Percentiles rank a stretch among this genome's conserved stretches.
Evolutionary conservation across 1,140 invertebrate genomes (phyloP).

Genomic region (Drosophila obscura): DNA sequence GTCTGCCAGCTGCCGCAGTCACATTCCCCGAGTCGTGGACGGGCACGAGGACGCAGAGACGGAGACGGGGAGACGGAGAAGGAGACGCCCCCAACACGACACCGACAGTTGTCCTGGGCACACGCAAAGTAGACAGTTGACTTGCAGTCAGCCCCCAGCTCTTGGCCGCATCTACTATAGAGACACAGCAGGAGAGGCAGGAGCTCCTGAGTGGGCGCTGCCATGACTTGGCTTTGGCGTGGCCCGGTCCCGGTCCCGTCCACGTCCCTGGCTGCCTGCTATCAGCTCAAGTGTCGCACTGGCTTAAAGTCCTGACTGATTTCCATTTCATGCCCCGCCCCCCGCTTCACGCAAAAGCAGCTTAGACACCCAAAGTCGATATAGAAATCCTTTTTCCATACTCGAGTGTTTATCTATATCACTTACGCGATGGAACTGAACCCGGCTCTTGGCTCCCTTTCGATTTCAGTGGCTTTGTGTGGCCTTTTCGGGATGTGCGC

Average conservation of each 20-base stretch:
- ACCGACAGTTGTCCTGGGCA: constrained; percentile 55
- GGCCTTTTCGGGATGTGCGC: constrained; percentile 71
- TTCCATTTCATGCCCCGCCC: constrained; percentile 66
- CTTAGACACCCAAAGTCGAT: constrained; percentile 52
- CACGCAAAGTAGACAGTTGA: constrained; percentile 75
- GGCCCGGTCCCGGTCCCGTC: not conserved
- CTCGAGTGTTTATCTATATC: constrained; percentile 79
- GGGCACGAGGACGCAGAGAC: constrained; percentile 3
- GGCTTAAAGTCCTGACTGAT: constrained; percentile 60
- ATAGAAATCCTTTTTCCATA: constrained; percentile 67
- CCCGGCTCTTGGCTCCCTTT: no score
- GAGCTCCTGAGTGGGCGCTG: constrained; percentile 15
- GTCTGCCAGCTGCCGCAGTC: constrained; percentile 59
- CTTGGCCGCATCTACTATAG: not conserved
- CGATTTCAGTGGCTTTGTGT: constrained; percentile 33
- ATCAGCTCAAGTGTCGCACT: constrained; percentile 20
- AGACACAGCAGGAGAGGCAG: no score
- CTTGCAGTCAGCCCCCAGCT: constrained; percentile 32
- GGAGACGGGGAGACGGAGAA: constrained; percentile 19
- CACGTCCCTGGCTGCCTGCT: not conserved
- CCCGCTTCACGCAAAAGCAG: constrained; percentile 29
- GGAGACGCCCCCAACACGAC: constrained; percentile 19
- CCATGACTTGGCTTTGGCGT: constrained; percentile 11
- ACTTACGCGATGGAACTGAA: constrained; percentile 38
- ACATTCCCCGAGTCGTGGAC: constrained; percentile 21